These are phyloP conservation scores for Rotaria sp. DNA, from an alignment of 2,888 invertebrate genomes.

Conservation along the genomic window DNA sequence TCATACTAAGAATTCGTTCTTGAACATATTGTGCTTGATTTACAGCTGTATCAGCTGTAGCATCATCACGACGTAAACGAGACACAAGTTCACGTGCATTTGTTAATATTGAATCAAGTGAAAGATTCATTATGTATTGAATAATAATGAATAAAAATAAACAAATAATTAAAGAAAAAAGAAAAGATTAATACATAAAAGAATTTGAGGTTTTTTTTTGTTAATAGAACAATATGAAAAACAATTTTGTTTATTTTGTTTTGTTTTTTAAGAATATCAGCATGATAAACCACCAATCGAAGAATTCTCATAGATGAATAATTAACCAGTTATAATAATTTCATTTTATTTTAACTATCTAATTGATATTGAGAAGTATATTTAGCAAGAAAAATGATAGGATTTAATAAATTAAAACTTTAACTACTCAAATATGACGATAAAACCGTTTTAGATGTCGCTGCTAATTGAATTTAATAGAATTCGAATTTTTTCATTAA, in stretches of 20 bases:
- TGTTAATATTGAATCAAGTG: conserved; percentile 1
- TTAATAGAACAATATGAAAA: background rate
- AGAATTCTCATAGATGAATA: background rate
- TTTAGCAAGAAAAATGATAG: background rate
- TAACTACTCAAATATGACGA: background rate
- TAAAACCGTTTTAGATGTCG: background rate
- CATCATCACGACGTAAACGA: conserved; percentile 24
- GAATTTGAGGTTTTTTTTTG: background rate
- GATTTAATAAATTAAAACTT: background rate
- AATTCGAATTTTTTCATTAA: background rate
- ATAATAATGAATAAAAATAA: background rate
- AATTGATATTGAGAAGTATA: background rate
- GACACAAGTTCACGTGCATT: conserved; percentile 10
- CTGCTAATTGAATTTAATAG: background rate
- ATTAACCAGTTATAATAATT: background rate
- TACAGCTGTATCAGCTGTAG: conserved; percentile 25
- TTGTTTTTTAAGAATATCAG: conserved; percentile 8
- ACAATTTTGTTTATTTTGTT: background rate
- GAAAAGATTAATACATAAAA: background rate
- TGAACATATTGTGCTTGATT: conserved; percentile 28
- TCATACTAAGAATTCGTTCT: conserved; percentile 14
- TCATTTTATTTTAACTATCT: background rate
- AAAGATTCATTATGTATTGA: background rate
- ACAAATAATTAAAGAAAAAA: background rate
- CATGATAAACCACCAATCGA: background rate